Evolutionary conservation across 2,113 vertebrate species (phyloP).

Genomic region (Penelope pileata): DNA sequence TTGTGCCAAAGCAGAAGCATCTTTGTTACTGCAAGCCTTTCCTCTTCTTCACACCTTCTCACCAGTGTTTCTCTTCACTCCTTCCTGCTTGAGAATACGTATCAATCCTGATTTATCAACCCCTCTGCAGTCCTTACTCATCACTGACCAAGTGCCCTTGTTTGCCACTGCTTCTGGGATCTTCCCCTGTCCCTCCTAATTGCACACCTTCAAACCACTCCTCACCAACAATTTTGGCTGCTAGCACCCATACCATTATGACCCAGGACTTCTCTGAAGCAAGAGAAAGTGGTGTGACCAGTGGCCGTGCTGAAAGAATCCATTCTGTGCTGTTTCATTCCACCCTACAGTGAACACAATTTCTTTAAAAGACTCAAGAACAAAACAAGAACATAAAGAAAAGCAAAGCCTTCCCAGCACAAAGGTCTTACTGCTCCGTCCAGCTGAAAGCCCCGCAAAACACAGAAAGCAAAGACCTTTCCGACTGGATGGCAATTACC

Average conservation of each 20-base stretch:
- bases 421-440: background rate
- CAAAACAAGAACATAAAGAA: background rate
- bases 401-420: background rate
- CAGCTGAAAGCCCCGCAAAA: background rate
- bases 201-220: background rate
- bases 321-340: background rate
- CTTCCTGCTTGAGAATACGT: background rate
- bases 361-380: background rate
- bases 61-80: background rate
- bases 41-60: background rate
- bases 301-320: background rate
- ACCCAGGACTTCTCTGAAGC: background rate
- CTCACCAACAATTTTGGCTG: background rate
- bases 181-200: background rate
- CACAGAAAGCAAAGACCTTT: background rate
- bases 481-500: background rate
- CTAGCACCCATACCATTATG: background rate
- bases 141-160: background rate
- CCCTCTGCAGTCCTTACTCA: background rate
- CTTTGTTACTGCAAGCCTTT: conserved; percentile 14
- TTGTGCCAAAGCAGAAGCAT: background rate
- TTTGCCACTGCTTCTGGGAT: background rate
- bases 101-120: background rate
- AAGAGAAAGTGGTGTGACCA: background rate
- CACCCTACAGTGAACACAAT: background rate